Percentiles rank a stretch among this genome's conserved stretches.
Evolutionary conservation across 1,140 invertebrate species (phyloP).

Genomic region (Bicyclus anynana): DNA sequence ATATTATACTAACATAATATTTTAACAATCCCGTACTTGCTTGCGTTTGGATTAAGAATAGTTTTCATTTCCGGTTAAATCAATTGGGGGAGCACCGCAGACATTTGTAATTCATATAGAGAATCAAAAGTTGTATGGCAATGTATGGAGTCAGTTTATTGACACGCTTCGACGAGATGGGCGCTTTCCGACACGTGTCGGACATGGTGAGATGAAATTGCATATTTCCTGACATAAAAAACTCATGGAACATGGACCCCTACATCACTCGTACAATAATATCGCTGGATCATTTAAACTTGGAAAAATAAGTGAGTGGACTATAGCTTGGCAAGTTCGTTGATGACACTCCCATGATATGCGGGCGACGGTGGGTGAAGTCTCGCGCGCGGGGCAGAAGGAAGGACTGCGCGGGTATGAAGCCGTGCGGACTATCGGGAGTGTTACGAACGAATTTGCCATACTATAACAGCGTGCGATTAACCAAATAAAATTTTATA

Average conservation of each 20-base stretch:
- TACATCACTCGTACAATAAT: neutral
- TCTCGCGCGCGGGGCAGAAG: too few relatives aligned
- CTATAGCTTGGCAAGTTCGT: too few relatives aligned
- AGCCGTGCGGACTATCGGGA: too few relatives aligned
- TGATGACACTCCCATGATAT: too few relatives aligned
- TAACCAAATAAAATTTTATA: too few relatives aligned
- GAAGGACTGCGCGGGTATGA: too few relatives aligned
- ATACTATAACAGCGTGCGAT: too few relatives aligned
- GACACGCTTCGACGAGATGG: slow-evolving; percentile 13
- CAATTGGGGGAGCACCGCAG: slow-evolving; percentile 16
- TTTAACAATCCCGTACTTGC: slow-evolving; percentile 5
- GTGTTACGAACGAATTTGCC: too few relatives aligned
- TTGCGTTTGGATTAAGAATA: slow-evolving; percentile 17
- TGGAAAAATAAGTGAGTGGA: too few relatives aligned
- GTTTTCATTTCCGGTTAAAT: slow-evolving; percentile 19
- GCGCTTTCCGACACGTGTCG: slow-evolving; percentile 17
- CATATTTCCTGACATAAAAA: neutral
- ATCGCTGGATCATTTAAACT: neutral
- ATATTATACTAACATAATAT: slow-evolving; percentile 5
- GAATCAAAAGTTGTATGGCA: slow-evolving; percentile 12
- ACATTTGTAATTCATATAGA: slow-evolving; percentile 29
- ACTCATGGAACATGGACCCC: neutral
- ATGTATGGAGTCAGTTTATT: slow-evolving; percentile 7
- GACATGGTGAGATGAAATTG: neutral
- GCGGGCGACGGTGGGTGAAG: too few relatives aligned